These are phyloP conservation scores for Hoplostethus atlanticus DNA, from an alignment of 2,797 vertebrate genomes.

Conservation along the genomic window DNA sequence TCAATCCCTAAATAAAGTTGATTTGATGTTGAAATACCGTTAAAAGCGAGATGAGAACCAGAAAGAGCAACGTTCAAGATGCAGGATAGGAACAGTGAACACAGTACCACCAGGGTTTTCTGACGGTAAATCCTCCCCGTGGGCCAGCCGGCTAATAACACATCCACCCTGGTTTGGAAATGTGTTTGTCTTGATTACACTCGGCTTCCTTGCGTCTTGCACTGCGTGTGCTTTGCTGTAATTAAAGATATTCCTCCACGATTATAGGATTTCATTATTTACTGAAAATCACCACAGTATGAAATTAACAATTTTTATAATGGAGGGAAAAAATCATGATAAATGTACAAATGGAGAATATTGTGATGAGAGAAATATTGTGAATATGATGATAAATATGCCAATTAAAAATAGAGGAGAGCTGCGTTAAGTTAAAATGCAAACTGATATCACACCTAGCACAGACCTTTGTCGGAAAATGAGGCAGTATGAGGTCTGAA, in stretches of 20 bases:
- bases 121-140: neutral
- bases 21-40: no score
- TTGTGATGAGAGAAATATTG: neutral
- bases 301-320: constrained; percentile 41
- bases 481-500: constrained; percentile 75
- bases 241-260: constrained; percentile 49
- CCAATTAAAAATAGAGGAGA: neutral
- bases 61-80: no score
- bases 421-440: neutral
- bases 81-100: no score
- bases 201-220: constrained; percentile 21
- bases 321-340: neutral
- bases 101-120: no score
- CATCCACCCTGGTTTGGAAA: constrained; percentile 5
- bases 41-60: no score
- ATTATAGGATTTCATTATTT: constrained; percentile 45
- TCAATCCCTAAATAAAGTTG: no score
- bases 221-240: constrained; percentile 9
- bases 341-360: constrained; percentile 17
- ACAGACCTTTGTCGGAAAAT: neutral
- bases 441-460: neutral
- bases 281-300: constrained; percentile 39
- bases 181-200: constrained; percentile 43
- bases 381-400: constrained; percentile 35
- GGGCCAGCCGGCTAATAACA: constrained; percentile 9